Base-by-base conservation (phyloP, 2,797 vertebrate genomes). In the Anguilla anguilla region DNA sequence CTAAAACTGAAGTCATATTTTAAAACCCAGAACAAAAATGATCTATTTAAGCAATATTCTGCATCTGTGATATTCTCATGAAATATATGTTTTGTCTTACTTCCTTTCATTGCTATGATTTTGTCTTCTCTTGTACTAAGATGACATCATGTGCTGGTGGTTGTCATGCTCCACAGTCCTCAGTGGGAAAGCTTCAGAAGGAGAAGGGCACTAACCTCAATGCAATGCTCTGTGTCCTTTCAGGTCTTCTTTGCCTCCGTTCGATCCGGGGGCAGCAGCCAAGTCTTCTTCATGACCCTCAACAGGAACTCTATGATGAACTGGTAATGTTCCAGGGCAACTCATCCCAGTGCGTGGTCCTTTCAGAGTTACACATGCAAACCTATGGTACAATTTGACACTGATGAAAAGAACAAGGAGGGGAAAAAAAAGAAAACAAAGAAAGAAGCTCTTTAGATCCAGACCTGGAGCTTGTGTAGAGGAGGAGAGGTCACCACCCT, bases 291-390 rank as follows among this genome's bases (percentile, higher is more conserved):
- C 97, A 99, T 99, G 98, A 99, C 98, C 53, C 97, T 99, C 94
- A 99, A 99, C 96, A 98, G 98, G 96, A 99, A 97, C 96, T 98
- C 97, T 93, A 98, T 99, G 98, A 99, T 99, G 98, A 99, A 99
- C 97, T 99, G 98, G 98, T 99, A 98, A 98, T 94, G 0, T 39
- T 39, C 35, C 39, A 22, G 39, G 74, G 39, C 74, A 4, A 88
- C 81, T 95, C 6, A 31, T 85, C 0, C 91, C 91, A 93, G 43
- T 51, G 0, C 89, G 89, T 92, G 91, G 90, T 93, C 94, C 88
- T 94, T 94, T 95, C 93, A 92, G 92, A 91, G 91, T 95, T 96
- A 84, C 79, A 91, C 96, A 93, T 95, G 91, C 95, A 93, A 95
- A 94, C 93, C 93, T n/a, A 61, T n/a, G 10, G 84, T 84, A 86